These are phyloP conservation scores for Metopia argyrocephala DNA, from an alignment of 2,888 invertebrate species.

Conservation along the genomic window DNA sequence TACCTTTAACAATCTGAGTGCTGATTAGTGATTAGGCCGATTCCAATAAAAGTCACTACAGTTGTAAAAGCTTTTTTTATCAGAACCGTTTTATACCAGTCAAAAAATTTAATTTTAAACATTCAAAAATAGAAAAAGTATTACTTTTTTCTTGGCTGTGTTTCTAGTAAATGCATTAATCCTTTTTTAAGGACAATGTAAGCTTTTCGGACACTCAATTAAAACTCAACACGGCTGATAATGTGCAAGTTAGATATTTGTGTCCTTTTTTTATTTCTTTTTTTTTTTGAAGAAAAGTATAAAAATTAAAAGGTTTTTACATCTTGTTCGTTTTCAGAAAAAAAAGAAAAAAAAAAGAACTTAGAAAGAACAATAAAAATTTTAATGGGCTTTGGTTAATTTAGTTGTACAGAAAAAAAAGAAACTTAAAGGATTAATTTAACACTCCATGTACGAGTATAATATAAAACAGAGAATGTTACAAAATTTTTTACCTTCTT, in stretches of 20 bases:
- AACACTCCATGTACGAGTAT: slow-evolving; percentile 20
- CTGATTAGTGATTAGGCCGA: too few species aligned
- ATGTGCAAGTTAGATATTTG: slow-evolving; percentile 52
- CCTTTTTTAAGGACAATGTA: slow-evolving; percentile 63
- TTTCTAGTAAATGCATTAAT: slow-evolving; percentile 28
- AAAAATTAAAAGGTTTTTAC: slow-evolving; percentile 60
- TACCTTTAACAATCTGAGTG: too few species aligned
- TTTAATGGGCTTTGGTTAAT: slow-evolving; percentile 57
- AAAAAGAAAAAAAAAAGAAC: slow-evolving; percentile 1
- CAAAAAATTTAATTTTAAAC: too few species aligned
- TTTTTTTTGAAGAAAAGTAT: slow-evolving; percentile 33
- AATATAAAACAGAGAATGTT: slow-evolving; percentile 6
- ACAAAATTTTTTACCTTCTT: slow-evolving; percentile 38
- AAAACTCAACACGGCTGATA: slow-evolving; percentile 72
- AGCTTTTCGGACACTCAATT: slow-evolving; percentile 73
- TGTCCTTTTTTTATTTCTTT: slow-evolving; percentile 5
- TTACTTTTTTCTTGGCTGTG: not conserved
- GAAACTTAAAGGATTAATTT: slow-evolving; percentile 55
- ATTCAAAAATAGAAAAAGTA: not conserved
- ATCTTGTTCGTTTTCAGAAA: slow-evolving; percentile 8
- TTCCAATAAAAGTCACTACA: too few species aligned
- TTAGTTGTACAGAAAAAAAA: slow-evolving; percentile 41
- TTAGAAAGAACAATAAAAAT: not conserved
- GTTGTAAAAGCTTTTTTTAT: too few species aligned
- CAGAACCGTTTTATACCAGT: too few species aligned